phyloP scores from a whole-genome alignment of 2,113 vertebrate species.

The Phalacrocorax aristotelis region DNA sequence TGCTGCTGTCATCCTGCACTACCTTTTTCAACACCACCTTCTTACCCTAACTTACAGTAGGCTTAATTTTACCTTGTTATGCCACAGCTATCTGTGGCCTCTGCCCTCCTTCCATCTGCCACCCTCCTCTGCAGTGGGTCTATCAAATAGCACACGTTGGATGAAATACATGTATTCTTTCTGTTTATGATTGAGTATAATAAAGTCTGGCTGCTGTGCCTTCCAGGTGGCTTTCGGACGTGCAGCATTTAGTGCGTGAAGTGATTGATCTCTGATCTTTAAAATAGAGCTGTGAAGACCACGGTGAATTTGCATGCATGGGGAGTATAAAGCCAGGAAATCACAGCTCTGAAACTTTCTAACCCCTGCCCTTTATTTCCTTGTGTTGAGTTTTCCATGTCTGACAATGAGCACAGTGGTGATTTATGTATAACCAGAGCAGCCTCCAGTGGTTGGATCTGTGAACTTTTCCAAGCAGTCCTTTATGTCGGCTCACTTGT shows the following conservation, averaged over 20 bases:
- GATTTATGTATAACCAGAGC: slow-evolving; percentile 60
- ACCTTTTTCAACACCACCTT: background rate
- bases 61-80: background rate
- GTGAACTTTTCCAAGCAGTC: background rate
- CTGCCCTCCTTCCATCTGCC: background rate
- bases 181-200: background rate
- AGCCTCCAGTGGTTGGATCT: slow-evolving; percentile 50
- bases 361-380: background rate
- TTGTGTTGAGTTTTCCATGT: background rate
- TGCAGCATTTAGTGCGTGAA: background rate
- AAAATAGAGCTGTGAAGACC: background rate
- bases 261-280: slow-evolving; percentile 7
- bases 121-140: background rate
- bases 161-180: background rate
- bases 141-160: background rate
- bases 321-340: background rate
- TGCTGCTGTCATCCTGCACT: background rate
- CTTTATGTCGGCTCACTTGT: background rate
- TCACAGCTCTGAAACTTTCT: background rate
- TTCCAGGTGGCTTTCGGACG: slow-evolving; percentile 12
- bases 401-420: background rate
- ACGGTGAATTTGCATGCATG: background rate
- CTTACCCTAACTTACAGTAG: background rate
- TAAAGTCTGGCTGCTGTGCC: background rate
- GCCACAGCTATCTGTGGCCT: background rate